A percentile compares a stretch with the other conserved stretches of the same genome.
phyloP scores from a whole-genome alignment of 2,113 vertebrate species.

The Erythrocercus mccallii region DNA sequence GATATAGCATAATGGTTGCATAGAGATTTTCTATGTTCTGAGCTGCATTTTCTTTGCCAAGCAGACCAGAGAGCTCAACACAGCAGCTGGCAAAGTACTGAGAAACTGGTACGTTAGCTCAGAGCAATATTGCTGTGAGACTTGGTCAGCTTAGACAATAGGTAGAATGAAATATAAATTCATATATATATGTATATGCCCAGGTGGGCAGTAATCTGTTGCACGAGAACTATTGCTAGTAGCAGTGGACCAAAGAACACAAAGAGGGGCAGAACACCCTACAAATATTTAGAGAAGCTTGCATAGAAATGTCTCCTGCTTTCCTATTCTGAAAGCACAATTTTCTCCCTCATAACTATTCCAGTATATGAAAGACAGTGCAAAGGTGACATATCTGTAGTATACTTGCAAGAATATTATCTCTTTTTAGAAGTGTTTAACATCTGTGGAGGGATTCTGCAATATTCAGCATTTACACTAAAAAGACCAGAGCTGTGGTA shows the following conservation, averaged over 20 bases:
- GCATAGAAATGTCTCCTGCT: not conserved
- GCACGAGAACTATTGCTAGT: not conserved
- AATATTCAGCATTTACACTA: not conserved
- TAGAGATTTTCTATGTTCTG: not conserved
- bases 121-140: not conserved
- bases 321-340: not conserved
- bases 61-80: not conserved
- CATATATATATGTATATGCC: not conserved
- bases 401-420: not conserved
- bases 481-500: not conserved
- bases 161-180: not conserved
- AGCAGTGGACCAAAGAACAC: not conserved
- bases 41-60: not conserved
- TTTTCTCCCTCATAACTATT: not conserved
- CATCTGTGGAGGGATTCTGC: rapidly evolving
- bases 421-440: not conserved
- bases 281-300: not conserved
- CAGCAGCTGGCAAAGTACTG: not conserved
- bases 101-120: not conserved
- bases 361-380: not conserved
- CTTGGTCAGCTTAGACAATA: not conserved
- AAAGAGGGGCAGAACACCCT: not conserved
- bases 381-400: not conserved
- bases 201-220: not conserved
- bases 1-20: not conserved